phyloP scores from a whole-genome alignment of 2,888 invertebrate genomes.

The Pheosia tremula region DNA sequence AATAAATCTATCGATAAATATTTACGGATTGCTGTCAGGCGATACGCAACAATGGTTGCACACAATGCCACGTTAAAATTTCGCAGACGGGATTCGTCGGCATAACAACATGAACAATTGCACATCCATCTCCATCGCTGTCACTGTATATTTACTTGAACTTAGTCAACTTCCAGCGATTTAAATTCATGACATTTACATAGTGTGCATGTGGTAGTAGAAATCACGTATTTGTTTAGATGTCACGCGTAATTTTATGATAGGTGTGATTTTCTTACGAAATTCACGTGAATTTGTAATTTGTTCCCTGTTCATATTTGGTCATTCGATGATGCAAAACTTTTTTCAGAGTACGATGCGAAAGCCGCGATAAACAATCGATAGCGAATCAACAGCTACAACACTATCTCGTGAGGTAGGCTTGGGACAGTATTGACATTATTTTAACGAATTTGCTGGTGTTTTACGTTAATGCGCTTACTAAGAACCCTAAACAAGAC shows the following conservation, averaged over 20 bases:
- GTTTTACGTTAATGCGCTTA: conserved; percentile 45
- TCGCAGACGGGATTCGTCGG: conserved; percentile 61
- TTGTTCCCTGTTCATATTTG: too few relatives aligned
- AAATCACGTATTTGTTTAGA: background rate
- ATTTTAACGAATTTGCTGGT: conserved; percentile 48
- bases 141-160: conserved; percentile 1
- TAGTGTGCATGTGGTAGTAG: background rate
- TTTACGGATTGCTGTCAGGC: conserved; percentile 70
- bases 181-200: conserved; percentile 2
- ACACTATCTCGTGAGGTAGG: conserved; percentile 32
- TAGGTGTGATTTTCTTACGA: background rate
- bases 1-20: conserved; percentile 79
- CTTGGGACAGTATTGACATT: conserved; percentile 47
- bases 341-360: background rate
- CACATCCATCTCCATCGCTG: conserved; percentile 36
- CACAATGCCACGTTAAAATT: conserved; percentile 72
- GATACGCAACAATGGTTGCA: conserved; percentile 68
- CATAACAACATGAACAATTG: conserved; percentile 40
- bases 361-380: conserved; percentile 22
- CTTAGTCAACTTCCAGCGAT: conserved; percentile 3
- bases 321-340: background rate
- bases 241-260: background rate
- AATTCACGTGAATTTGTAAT: background rate
- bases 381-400: conserved; percentile 39
- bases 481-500: conserved; percentile 38